phyloP scores from a whole-genome alignment of 2,113 vertebrate genomes.

The Physeter macrocephalus region DNA sequence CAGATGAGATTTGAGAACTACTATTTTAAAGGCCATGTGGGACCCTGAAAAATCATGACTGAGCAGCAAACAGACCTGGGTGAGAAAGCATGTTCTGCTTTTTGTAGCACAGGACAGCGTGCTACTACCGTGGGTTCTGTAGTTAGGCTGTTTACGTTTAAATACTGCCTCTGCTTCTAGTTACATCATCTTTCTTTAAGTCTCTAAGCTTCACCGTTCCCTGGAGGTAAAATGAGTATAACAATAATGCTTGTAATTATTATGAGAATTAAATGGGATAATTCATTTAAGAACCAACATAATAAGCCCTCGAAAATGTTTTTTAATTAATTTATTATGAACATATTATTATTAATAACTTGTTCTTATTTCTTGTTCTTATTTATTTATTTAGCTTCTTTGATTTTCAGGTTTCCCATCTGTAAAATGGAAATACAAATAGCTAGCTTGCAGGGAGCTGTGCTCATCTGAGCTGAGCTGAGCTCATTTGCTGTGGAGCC shows the following conservation, averaged over 20 bases:
- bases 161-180: background rate
- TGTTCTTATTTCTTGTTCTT: background rate
- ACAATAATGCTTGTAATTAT: background rate
- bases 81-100: background rate
- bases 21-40: background rate
- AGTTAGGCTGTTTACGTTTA: background rate
- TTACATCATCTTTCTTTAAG: background rate
- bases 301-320: background rate
- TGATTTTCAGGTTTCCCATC: background rate
- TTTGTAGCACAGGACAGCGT: fast-evolving
- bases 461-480: too few relatives aligned
- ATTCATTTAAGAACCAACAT: background rate
- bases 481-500: background rate
- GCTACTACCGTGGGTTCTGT: background rate
- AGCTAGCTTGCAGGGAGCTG: background rate
- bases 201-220: background rate
- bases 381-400: background rate
- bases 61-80: background rate
- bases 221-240: background rate
- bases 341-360: background rate
- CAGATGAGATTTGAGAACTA: background rate
- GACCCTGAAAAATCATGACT: background rate
- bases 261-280: background rate
- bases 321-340: background rate
- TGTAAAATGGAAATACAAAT: slow-evolving; percentile 4